A percentile compares a stretch with the other conserved stretches of the same genome.
These are phyloP conservation scores for Ophthalmolycus amberensis DNA, from an alignment of 2,113 vertebrate species.

Conservation along the genomic window DNA sequence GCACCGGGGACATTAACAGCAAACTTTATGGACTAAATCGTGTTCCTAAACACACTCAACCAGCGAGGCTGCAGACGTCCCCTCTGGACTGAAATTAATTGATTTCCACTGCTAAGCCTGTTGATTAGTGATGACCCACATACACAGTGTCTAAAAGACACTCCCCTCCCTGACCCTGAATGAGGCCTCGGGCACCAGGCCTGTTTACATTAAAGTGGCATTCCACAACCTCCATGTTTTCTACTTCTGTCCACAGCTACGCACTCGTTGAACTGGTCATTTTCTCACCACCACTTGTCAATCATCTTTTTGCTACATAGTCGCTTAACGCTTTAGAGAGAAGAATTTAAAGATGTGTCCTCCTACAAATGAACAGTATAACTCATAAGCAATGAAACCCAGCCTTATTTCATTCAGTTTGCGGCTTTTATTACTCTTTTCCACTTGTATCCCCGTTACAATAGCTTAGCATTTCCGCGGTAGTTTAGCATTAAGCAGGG, in stretches of 20 bases:
- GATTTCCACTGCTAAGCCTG: conserved; percentile 68
- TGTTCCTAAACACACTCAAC: conserved; percentile 14
- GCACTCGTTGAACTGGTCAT: background rate
- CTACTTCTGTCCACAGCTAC: conserved; percentile 1
- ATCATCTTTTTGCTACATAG: background rate
- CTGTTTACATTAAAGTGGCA: conserved; percentile 22
- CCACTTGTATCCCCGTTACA: background rate
- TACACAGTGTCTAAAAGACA: conserved; percentile 55
- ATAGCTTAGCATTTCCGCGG: background rate
- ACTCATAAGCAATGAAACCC: background rate
- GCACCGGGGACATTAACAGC: conserved; percentile 12
- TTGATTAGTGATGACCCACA: conserved; percentile 78
- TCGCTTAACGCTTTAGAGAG: background rate
- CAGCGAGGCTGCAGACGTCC: conserved; percentile 1
- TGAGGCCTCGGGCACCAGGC: conserved; percentile 37
- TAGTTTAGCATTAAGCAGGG: background rate
- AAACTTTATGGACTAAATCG: background rate
- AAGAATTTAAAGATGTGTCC: background rate
- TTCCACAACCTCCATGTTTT: conserved; percentile 30
- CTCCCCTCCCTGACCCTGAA: conserved; percentile 40
- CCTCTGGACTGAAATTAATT: conserved; percentile 53
- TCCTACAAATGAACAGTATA: background rate
- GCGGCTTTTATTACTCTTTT: background rate
- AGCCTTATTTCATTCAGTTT: background rate
- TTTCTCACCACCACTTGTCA: background rate